These are phyloP conservation scores for Meteorus colon DNA, from an alignment of 2,888 invertebrate species.

Conservation along the genomic window DNA sequence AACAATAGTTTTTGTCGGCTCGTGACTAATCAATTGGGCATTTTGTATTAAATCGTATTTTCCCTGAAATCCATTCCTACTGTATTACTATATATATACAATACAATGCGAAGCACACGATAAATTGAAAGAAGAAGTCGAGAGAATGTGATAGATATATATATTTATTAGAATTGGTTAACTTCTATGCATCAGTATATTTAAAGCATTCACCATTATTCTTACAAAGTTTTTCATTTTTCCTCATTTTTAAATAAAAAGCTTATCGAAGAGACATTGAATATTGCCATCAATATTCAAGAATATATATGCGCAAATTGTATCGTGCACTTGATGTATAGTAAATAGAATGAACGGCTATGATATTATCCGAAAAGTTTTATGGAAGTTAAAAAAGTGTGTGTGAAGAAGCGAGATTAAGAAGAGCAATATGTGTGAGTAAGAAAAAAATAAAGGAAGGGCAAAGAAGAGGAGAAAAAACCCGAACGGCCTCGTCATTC, in stretches of 20 bases:
- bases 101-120: not conserved
- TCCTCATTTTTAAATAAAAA: too few species aligned
- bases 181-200: too few species aligned
- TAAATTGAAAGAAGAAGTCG: not conserved
- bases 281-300: too few species aligned
- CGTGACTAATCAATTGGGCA: not conserved
- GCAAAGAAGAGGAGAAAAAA: not conserved
- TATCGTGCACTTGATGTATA: too few species aligned
- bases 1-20: not conserved
- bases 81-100: not conserved
- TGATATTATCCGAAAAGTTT: constrained; percentile 5
- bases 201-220: too few species aligned
- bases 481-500: constrained; percentile 34
- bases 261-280: too few species aligned
- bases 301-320: too few species aligned
- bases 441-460: too few species aligned
- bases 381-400: not conserved
- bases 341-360: not conserved
- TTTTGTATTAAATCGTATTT: too few species aligned
- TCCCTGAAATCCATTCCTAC: not conserved
- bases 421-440: too few species aligned
- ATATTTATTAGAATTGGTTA: too few species aligned
- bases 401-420: not conserved
- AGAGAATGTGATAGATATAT: not conserved
- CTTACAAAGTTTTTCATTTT: too few species aligned